Evolutionary conservation across 2,113 vertebrate species (phyloP).

Genomic region (Orientallactaga bullata): DNA sequence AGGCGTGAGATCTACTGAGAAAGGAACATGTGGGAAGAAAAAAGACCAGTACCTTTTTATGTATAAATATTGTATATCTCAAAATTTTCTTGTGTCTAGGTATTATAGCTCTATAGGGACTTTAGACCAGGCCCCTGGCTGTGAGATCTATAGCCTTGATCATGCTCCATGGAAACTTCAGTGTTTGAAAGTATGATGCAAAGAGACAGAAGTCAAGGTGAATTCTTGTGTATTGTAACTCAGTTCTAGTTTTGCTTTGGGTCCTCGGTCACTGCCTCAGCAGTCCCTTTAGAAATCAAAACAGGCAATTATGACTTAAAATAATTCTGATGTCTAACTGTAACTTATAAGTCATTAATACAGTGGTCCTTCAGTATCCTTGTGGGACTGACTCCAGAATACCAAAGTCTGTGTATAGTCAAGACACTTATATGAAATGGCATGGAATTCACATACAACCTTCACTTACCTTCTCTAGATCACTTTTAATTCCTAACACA

Average conservation of each 20-base stretch:
- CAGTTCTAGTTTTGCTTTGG: neutral
- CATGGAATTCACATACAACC: neutral
- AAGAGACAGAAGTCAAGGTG: neutral
- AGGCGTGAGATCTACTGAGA: neutral
- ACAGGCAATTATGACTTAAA: conserved; percentile 14
- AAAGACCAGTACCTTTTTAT: neutral
- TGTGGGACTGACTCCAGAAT: neutral
- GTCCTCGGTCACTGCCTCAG: neutral
- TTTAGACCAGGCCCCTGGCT: neutral
- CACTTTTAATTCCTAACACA: neutral
- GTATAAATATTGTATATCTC: neutral
- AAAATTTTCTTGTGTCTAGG: neutral
- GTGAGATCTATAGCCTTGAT: neutral
- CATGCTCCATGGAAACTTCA: neutral
- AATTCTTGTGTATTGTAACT: neutral
- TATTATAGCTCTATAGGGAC: neutral
- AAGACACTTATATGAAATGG: too few species aligned
- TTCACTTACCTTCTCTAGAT: neutral
- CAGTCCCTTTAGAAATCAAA: neutral
- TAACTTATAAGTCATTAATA: neutral
- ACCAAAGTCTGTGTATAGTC: neutral
- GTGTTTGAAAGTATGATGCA: neutral
- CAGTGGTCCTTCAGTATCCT: accelerated
- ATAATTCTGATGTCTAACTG: conserved; percentile 8
- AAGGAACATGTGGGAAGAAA: neutral